Evolutionary conservation across 2,888 invertebrate genomes (phyloP), one percentile per base, ranked within the genome.

Genomic region (Ormyrus thymus): DNA sequence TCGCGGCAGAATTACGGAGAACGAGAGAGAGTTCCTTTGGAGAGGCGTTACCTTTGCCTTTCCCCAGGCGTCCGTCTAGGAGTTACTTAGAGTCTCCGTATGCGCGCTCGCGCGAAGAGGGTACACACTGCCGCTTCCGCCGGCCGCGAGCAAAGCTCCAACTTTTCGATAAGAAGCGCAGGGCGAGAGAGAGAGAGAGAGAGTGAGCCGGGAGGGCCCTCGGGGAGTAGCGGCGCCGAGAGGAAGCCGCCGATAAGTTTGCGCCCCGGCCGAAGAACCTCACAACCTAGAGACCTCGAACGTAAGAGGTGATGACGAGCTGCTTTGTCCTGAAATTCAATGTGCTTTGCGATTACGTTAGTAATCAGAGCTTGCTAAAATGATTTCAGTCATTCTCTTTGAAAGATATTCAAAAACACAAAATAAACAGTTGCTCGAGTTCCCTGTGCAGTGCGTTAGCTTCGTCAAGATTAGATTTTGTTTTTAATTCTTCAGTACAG

Each of bases 91-190:
- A 29, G 29, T 29, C 29, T 29, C 29, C 29, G 29, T 29, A 29
- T 29, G 29, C 15, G 4, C 11, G 69, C 11, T 56, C 2, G 29
- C 29, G 45, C 13, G 43, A 29, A 29, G 43, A 43, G 8, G 13
- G 46, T 45, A 8, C 43, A 46, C 13, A 45, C 56, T 6, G 46
- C 6, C 53, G 13, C n/a, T 51, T 51, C 56, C 45, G 69, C 7
- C 9, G n/a, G 56, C 62, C 65, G 9, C 55, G 15, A 69, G 66
- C 43, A 45, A 29, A n/a, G 43, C 61, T 46, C 50, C 48, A 74
- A 74, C 73, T 74, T 74, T 74, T 13, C 65, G 65, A 74, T 74
- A 74, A 74, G 56, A 58, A 58, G 59, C n/a, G n/a, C n/a, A n/a
- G n/a, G n/a, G n/a, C n/a, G n/a, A n/a, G n/a, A n/a, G n/a, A n/a